These are phyloP conservation scores for Microctonus brassicae DNA, from an alignment of 2,888 invertebrate species.

Conservation along the genomic window DNA sequence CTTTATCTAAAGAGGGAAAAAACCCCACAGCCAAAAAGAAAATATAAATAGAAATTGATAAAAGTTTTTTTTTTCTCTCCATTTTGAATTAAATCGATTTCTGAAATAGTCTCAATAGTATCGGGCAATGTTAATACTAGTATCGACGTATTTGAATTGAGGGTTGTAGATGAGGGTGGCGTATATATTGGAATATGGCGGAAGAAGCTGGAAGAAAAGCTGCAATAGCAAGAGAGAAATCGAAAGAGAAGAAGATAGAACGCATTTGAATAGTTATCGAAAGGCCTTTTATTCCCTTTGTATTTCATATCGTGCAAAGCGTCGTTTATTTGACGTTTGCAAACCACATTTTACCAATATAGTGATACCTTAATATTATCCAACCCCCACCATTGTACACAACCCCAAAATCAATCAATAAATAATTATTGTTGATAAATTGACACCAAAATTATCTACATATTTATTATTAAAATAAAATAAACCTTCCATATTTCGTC, in stretches of 20 bases:
- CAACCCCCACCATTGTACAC: background rate
- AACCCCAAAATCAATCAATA: slow-evolving; percentile 20
- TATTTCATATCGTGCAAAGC: slow-evolving; percentile 27
- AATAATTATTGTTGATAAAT: slow-evolving; percentile 18
- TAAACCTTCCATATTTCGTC: too few relatives aligned
- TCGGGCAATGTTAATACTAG: slow-evolving; percentile 37
- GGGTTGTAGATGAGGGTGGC: slow-evolving; percentile 18
- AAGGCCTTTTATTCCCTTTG: slow-evolving; percentile 20
- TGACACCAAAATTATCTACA: slow-evolving; percentile 9
- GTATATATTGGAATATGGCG: too few relatives aligned
- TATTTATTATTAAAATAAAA: too few relatives aligned
- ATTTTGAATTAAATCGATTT: background rate
- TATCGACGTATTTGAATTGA: slow-evolving; percentile 40
- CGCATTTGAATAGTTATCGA: slow-evolving; percentile 31
- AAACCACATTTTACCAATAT: slow-evolving; percentile 22
- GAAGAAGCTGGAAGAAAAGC: slow-evolving; percentile 3
- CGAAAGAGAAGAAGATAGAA: background rate
- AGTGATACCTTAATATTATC: slow-evolving; percentile 3
- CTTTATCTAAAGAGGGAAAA: too few relatives aligned
- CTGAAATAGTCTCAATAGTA: slow-evolving; percentile 3
- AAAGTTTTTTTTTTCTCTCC: slow-evolving; percentile 7
- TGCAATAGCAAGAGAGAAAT: background rate
- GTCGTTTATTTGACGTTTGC: slow-evolving; percentile 28
- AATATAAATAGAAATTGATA: background rate
- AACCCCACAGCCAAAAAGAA: too few relatives aligned